Evolutionary conservation across 2,113 vertebrate genomes (phyloP), one percentile per base, ranked within the genome.

Genomic region (Catharus fuscescens): DNA sequence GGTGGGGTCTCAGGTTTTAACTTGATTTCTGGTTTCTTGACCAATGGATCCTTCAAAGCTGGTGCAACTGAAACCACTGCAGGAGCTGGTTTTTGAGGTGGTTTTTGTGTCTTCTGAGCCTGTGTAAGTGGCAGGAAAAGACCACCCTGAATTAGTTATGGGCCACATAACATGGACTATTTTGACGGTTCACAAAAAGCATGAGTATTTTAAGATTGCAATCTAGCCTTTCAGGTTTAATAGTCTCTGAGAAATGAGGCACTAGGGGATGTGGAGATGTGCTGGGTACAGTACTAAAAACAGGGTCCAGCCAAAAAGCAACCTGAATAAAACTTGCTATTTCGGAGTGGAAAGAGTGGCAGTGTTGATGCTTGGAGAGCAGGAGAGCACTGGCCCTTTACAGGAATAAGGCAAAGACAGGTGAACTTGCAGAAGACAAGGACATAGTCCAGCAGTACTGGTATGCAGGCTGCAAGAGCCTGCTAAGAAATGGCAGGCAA

Each of bases 41-140:
- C 98, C 92, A 99, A 92, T 3, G 99, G 98, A 92, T 99, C 99
- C 96, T 99, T 99, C 79, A 99, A 97, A 88, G 98, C 98, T 5
- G 99, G 99, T 54, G 98, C 98, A 34, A 98, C 98, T 54, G 98
- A 98, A 69, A 98, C 98, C 47, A 98, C 98, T 5, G 98, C 98
- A n/a, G 99, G 98, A 32, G 99, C 98, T 11, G 98, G 98, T 90
- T 99, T 99, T 96, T 99, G 99, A 60, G 99, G 97, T 64, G 99
- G 99, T 80, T 99, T 99, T 97, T 99, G 99, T 71, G 98, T 98
- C 96, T 99, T 99, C 72, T 99, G 99, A 91, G 99, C 99, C 99
- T 99, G 86, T 13, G 8, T 77, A 95, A 96, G 17, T 12, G 11
- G n/a, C 7, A 83, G 34, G 17, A 45, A 69, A 66, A 78, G 70